Evolutionary conservation across 1,140 invertebrate genomes (phyloP).

Genomic region (Atopsyche davidsoni): DNA sequence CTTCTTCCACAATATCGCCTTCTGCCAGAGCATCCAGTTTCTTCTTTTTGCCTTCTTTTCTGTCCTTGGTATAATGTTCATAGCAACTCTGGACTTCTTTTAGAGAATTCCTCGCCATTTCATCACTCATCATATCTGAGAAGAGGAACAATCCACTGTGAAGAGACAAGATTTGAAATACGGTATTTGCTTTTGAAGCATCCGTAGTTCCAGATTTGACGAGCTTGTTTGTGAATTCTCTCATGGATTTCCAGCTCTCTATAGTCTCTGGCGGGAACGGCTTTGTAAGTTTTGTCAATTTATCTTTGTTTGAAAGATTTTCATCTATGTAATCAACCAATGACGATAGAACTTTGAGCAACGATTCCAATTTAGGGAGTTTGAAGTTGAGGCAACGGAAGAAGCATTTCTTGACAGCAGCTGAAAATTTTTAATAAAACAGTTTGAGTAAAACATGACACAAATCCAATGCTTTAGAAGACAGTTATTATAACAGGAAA

Average conservation of each 20-base stretch:
- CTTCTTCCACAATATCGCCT: slow-evolving; percentile 38
- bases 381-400: slow-evolving; percentile 59
- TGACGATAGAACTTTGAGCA: slow-evolving; percentile 50
- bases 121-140: slow-evolving; percentile 50
- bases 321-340: slow-evolving; percentile 51
- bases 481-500: too few relatives aligned
- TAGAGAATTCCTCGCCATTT: slow-evolving; percentile 59
- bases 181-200: slow-evolving; percentile 44
- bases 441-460: background rate
- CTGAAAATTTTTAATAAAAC: slow-evolving; percentile 13
- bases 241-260: slow-evolving; percentile 57
- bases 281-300: slow-evolving; percentile 41
- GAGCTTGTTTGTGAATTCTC: slow-evolving; percentile 42
- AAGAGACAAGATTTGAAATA: slow-evolving; percentile 61
- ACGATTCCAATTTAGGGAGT: slow-evolving; percentile 53
- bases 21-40: slow-evolving; percentile 33
- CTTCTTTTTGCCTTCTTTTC: slow-evolving; percentile 36
- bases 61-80: slow-evolving; percentile 51
- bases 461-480: background rate
- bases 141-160: slow-evolving; percentile 68
- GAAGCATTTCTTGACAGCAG: slow-evolving; percentile 44
- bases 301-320: slow-evolving; percentile 44
- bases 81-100: slow-evolving; percentile 64
- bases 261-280: slow-evolving; percentile 50
- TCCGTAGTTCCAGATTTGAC: slow-evolving; percentile 40